Evolutionary conservation across 1,140 invertebrate genomes (phyloP).

Genomic region (Zelostemma sp.): DNA sequence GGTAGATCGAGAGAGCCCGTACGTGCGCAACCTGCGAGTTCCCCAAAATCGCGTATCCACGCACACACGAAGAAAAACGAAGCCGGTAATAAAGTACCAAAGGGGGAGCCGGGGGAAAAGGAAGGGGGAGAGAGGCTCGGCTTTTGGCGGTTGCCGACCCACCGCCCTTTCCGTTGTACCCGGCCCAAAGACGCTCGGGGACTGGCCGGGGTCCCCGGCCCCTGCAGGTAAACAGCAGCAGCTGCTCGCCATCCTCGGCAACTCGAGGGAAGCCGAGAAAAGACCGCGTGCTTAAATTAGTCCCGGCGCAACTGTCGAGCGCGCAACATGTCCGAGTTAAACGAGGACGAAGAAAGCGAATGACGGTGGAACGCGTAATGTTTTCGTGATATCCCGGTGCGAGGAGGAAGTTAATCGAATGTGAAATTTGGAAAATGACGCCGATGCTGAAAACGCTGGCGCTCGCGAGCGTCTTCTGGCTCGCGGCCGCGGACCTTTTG

Average conservation of each 20-base stretch:
- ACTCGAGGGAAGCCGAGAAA: conserved; percentile 48
- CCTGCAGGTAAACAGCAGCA: conserved; percentile 67
- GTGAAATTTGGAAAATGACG: conserved; percentile 45
- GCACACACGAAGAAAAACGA: conserved; percentile 22
- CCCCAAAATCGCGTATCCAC: neutral
- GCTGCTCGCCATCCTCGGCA: conserved; percentile 56
- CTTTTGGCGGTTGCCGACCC: conserved; percentile 48
- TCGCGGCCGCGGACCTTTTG: conserved; percentile 55
- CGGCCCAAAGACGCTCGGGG: conserved; percentile 18
- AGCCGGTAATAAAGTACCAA: conserved; percentile 45
- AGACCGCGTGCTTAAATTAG: conserved; percentile 68
- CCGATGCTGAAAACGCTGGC: conserved; percentile 48
- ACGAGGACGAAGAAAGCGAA: conserved; percentile 36
- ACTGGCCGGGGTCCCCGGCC: conserved; percentile 40
- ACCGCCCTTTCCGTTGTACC: conserved; percentile 40
- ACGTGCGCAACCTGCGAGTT: neutral
- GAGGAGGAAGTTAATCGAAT: conserved; percentile 13
- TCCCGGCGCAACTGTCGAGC: conserved; percentile 68
- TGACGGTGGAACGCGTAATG: too few species aligned
- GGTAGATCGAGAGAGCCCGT: neutral
- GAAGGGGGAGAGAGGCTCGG: conserved; percentile 20
- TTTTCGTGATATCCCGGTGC: neutral
- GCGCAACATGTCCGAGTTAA: conserved; percentile 55
- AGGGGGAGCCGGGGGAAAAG: conserved; percentile 1
- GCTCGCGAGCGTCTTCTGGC: conserved; percentile 41